phyloP scores from a whole-genome alignment of 2,888 invertebrate species.

The Mythimna impura region DNA sequence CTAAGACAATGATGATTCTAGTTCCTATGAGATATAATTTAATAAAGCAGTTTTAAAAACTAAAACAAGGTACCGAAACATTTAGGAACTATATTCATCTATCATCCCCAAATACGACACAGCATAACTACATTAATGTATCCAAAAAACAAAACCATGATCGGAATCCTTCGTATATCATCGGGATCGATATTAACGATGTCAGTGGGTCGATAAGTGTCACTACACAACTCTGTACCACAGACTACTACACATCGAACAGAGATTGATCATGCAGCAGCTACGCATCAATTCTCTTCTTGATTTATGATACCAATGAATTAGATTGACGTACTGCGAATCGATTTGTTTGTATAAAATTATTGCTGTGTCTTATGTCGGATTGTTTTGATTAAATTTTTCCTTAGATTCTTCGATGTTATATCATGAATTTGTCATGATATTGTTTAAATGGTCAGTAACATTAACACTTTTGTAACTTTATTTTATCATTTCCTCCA shows the following conservation, averaged over 20 bases:
- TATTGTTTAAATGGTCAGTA: no score
- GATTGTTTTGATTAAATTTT: constrained; percentile 10
- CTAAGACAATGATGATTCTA: neutral
- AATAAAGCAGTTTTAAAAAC: neutral
- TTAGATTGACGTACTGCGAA: constrained; percentile 52
- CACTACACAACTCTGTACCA: constrained; percentile 73
- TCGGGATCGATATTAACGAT: constrained; percentile 77
- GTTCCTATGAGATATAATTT: neutral
- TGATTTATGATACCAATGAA: constrained; percentile 71
- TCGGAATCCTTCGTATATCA: constrained; percentile 56
- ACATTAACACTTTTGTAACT: no score
- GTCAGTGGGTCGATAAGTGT: constrained; percentile 78
- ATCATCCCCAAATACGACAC: constrained; percentile 19
- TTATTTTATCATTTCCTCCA: no score
- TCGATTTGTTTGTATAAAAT: constrained; percentile 41
- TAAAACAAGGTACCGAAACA: constrained; percentile 9
- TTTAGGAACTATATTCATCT: constrained; percentile 13
- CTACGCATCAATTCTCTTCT: constrained; percentile 71
- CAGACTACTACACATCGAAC: constrained; percentile 63
- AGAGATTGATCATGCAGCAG: constrained; percentile 76
- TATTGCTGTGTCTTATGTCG: constrained; percentile 10
- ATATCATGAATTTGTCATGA: no score
- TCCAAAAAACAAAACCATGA: constrained; percentile 52
- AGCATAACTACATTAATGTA: constrained; percentile 26
- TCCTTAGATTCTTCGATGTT: neutral